phyloP scores from a whole-genome alignment of 2,113 vertebrate species.

The Chloroceryle aenea region DNA sequence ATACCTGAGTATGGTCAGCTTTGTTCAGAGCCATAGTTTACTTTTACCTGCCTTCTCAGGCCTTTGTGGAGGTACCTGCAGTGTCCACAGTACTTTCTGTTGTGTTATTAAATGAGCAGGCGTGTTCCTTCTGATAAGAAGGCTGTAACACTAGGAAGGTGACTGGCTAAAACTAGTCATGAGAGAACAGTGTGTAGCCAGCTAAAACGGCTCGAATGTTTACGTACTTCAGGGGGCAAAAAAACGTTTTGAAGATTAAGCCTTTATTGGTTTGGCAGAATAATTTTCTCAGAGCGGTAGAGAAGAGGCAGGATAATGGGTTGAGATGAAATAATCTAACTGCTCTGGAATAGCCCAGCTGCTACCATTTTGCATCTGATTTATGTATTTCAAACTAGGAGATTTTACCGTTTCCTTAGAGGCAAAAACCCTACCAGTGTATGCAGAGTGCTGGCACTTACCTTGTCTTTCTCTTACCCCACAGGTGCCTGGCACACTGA shows the following conservation, averaged over 20 bases:
- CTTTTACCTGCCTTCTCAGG: neutral
- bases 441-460: neutral
- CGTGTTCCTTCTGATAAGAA: neutral
- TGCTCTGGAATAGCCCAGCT: slow-evolving; percentile 17
- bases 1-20: neutral
- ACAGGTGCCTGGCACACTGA: slow-evolving; percentile 62
- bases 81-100: neutral
- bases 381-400: neutral
- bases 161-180: neutral
- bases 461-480: slow-evolving; percentile 27
- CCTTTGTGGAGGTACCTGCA: neutral
- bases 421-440: neutral
- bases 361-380: slow-evolving; percentile 22
- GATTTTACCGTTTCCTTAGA: neutral
- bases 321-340: slow-evolving; percentile 14
- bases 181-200: neutral
- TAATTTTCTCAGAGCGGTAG: neutral
- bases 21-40: neutral
- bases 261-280: neutral
- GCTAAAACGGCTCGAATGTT: neutral
- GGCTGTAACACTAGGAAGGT: neutral
- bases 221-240: neutral
- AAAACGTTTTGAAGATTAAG: neutral
- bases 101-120: neutral
- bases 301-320: neutral